Evolutionary conservation across 2,797 vertebrate species (phyloP), one percentile per base, ranked within the genome.

Genomic region (Pangasius larnaudii): DNA sequence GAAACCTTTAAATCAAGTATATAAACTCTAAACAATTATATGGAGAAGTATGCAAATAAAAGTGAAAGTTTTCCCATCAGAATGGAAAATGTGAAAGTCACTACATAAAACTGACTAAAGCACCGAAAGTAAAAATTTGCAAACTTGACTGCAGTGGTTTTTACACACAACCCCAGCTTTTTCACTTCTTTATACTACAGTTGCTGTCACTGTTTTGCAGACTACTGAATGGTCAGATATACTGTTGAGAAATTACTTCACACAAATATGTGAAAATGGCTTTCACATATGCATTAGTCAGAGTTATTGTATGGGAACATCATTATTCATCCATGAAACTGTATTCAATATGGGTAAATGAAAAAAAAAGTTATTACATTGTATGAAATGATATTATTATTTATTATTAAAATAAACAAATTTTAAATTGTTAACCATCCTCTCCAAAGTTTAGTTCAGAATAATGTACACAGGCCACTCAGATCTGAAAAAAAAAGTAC

Each of bases 61-160:
- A 85, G 61, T 78, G 74, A 88, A 88, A 85, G 82, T 80, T 63
- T 49, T 85, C 18, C 19, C 2, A 51, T 69, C 49, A 24, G 39
- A 51, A 36, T 18, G 75, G 27, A 80, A 80, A 85, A 56, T 59
- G 51, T 88, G 51, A 85, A 79, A 85, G 75, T 59, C 11, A 4
- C 42, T 58, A 22, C 36, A 77, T 67, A 30, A 56, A 67, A 39
- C 27, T 3, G 77, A 75, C 71, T 75, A 63, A 53, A 49, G 7
- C n/a, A 75, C 4, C 14, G 49, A 79, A 85, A 85, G 61, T 63
- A 58, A 85, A 85, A 86, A 39, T 39, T 42, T 79, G 36, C n/a
- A 71, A 80, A 36, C 6, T 86, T 11, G 30, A 18, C n/a, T 30
- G 72, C 36, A 61, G 51, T 69, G 46, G 61, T 10, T 86, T 86